Base-by-base conservation (phyloP, 2,113 vertebrate genomes). In the Notarius lentiginosus region DNA sequence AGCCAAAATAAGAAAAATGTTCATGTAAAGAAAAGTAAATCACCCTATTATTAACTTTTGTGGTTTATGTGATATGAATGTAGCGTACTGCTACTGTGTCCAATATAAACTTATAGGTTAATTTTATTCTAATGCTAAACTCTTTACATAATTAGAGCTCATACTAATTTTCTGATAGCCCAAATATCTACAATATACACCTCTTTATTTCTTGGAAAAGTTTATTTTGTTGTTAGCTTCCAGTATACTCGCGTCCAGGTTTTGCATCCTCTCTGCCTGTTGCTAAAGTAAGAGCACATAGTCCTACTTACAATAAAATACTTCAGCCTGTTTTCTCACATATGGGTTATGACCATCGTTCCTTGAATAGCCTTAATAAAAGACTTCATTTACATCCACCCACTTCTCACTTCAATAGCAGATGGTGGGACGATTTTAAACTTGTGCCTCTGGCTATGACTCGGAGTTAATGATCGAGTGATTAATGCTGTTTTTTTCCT, bases 391-490 rank as follows among this genome's bases (percentile, higher is more conserved):
- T 82, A 63, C 80, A 82, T 79, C 4, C 11, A 47, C 20, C 80
- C 80, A 24, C 34, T 82, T 49, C 58, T 82, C 58, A 82, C 20
- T 82, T 82, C 58, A 51, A 75, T 77, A 88, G 86, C 90, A 87
- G 89, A 92, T 92, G 91, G 88, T 88, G 81, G 72, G 84, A 84
- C 63, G 86, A 76, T 53, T 27, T 41, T 34, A 58, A 86, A 72
- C 53, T 60, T 34, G 30, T 15, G 77, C 76, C 77, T 86, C 76
- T 81, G 53, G 85, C 77, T 70, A 66, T 56, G n/a, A 66, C 51
- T 84, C 79, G 41, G 11, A 79, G 76, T 88, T 88, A 88, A 89
- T 58, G 70, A 51, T 83, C 84, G n/a, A 84, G 56, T 87, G 81
- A 89, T 89, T 75, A 89, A 92, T 87, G 79, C 27, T 65, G 51